Evolutionary conservation across 2,888 invertebrate genomes (phyloP).

Genomic region (Elegia similella): DNA sequence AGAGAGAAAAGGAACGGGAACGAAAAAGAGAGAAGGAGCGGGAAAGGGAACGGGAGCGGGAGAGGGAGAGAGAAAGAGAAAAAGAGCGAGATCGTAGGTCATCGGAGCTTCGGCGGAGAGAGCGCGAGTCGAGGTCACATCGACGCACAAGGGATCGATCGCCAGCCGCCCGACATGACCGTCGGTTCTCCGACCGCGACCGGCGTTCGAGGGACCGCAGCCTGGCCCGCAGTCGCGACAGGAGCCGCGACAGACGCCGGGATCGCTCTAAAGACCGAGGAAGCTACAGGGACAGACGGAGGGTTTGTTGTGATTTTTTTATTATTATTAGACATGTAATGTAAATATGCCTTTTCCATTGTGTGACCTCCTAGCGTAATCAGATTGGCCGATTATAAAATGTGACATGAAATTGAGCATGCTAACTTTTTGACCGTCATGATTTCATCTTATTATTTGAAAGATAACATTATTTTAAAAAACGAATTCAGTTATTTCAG

Average conservation of each 20-base stretch:
- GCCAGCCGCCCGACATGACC: constrained; percentile 33
- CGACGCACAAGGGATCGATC: constrained; percentile 34
- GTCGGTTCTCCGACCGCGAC: constrained; percentile 40
- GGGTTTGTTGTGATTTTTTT: constrained; percentile 35
- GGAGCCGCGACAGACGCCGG: constrained; percentile 38
- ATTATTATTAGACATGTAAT: too few species aligned
- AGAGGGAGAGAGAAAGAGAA: constrained; percentile 33
- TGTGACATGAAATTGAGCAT: too few species aligned
- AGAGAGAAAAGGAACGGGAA: constrained; percentile 37
- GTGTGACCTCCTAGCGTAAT: too few species aligned
- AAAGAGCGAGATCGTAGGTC: constrained; percentile 32
- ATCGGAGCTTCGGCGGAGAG: constrained; percentile 37
- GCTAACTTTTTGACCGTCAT: too few species aligned
- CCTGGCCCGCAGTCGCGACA: constrained; percentile 37
- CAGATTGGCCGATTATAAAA: too few species aligned
- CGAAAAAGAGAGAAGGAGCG: constrained; percentile 35
- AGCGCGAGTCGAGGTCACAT: constrained; percentile 42
- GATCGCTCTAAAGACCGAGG: constrained; percentile 57
- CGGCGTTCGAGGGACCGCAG: constrained; percentile 51
- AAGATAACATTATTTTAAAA: too few species aligned
- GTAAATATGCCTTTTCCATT: too few species aligned
- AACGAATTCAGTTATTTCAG: too few species aligned
- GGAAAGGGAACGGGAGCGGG: constrained; percentile 51
- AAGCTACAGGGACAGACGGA: constrained; percentile 43
- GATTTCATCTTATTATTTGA: too few species aligned